Evolutionary conservation across 2,888 invertebrate genomes (phyloP).

Genomic region (Patella caerulea): DNA sequence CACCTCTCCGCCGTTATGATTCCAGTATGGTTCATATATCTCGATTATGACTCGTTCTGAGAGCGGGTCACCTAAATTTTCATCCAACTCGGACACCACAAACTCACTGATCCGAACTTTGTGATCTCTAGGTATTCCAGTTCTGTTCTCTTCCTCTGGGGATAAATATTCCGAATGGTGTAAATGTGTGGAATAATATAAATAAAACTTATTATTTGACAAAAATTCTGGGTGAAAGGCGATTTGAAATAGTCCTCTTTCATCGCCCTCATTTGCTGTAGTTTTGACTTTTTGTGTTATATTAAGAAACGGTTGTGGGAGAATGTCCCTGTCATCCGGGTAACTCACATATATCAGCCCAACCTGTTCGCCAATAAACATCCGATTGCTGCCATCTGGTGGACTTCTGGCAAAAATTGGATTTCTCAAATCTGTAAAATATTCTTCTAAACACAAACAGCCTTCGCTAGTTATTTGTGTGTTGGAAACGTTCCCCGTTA

Average conservation of each 20-base stretch:
- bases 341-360: constrained; percentile 58
- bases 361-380: constrained; percentile 65
- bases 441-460: constrained; percentile 63
- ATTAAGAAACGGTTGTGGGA: constrained; percentile 55
- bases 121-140: constrained; percentile 25
- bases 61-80: constrained; percentile 47
- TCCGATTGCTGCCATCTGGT: constrained; percentile 58
- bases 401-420: constrained; percentile 58
- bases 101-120: constrained; percentile 54
- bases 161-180: neutral
- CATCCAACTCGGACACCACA: constrained; percentile 39
- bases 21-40: constrained; percentile 60
- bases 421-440: constrained; percentile 45
- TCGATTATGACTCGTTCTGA: constrained; percentile 57
- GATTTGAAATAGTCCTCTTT: constrained; percentile 62
- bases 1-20: constrained; percentile 70
- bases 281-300: constrained; percentile 42
- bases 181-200: constrained; percentile 57
- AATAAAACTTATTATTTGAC: constrained; percentile 59
- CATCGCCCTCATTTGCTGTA: constrained; percentile 47
- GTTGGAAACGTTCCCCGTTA: constrained; percentile 46
- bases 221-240: constrained; percentile 63
- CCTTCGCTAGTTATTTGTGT: constrained; percentile 48
- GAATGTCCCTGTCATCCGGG: constrained; percentile 43
- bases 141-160: neutral